Evolutionary conservation across 2,888 invertebrate genomes (phyloP).

Genomic region (Scaptomyza cyrtandrae): DNA sequence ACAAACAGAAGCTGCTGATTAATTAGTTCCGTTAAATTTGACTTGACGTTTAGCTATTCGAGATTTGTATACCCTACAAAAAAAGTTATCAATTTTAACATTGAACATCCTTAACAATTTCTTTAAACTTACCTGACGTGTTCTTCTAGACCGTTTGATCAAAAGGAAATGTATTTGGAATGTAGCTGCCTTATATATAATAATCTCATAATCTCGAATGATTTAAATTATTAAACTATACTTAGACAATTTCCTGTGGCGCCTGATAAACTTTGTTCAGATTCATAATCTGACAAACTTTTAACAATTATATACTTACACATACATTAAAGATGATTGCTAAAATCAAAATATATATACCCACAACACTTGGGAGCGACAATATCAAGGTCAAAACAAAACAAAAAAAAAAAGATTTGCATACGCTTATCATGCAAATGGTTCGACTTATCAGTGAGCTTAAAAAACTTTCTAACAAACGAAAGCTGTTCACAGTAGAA

Average conservation of each 20-base stretch:
- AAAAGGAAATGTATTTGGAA: background rate
- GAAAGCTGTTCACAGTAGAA: conserved; percentile 43
- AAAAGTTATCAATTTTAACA: background rate
- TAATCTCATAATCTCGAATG: conserved; percentile 10
- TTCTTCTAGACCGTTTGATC: background rate
- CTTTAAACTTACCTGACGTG: background rate
- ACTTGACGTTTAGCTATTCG: background rate
- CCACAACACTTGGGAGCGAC: conserved; percentile 7
- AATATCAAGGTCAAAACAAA: conserved; percentile 61
- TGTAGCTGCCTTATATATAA: conserved; percentile 14
- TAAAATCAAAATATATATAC: background rate
- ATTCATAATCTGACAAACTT: conserved; percentile 18
- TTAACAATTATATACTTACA: conserved; percentile 13
- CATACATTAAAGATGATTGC: background rate
- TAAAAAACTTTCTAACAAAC: conserved; percentile 59
- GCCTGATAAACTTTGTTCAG: conserved; percentile 59
- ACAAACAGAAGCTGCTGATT: conserved; percentile 44
- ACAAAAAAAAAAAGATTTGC: conserved; percentile 15
- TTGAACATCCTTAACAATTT: fast-evolving
- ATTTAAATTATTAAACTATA: conserved; percentile 35
- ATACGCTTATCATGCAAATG: conserved; percentile 33
- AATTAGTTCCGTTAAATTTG: conserved; percentile 47
- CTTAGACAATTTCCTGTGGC: conserved; percentile 57
- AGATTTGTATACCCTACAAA: conserved; percentile 2
- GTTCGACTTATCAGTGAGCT: conserved; percentile 27